Evolutionary conservation across 2,113 vertebrate genomes (phyloP).

Genomic region (Melanocharis versteri): DNA sequence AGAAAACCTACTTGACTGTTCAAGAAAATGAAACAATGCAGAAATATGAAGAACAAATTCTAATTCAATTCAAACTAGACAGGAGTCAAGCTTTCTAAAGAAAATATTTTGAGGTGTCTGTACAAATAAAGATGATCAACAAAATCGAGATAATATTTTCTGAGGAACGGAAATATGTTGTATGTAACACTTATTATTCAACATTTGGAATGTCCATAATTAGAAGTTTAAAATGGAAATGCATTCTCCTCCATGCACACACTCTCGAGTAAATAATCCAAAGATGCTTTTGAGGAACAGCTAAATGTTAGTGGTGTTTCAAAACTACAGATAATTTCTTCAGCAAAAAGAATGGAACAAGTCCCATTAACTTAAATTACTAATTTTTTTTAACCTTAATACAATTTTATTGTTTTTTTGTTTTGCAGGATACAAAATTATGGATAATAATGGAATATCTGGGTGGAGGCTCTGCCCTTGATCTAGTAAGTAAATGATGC

Average conservation of each 20-base stretch:
- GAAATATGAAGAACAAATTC: not conserved
- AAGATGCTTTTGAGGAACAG: not conserved
- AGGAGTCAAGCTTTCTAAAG: not conserved
- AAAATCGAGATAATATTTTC: not conserved
- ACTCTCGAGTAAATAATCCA: not conserved
- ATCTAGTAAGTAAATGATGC: conserved; percentile 82
- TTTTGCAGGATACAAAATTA: conserved; percentile 89
- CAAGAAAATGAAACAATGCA: not conserved
- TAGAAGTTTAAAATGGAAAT: not conserved
- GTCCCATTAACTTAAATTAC: not conserved
- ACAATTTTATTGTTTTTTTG: not conserved
- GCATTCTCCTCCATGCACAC: not conserved
- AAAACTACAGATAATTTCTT: not conserved
- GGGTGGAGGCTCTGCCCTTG: conserved; percentile 91
- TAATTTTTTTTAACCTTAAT: not conserved
- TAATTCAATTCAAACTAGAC: not conserved
- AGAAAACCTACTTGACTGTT: not conserved
- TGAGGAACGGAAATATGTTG: not conserved
- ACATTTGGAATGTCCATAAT: not conserved
- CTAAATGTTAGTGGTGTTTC: not conserved
- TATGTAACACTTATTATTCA: not conserved
- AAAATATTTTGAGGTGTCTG: not conserved
- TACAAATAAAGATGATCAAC: not conserved
- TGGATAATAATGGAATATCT: conserved; percentile 99
- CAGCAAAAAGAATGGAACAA: not conserved